Conservation (phyloP, 2,888 invertebrate genomes). For the Vandiemenella viatica region DNA sequence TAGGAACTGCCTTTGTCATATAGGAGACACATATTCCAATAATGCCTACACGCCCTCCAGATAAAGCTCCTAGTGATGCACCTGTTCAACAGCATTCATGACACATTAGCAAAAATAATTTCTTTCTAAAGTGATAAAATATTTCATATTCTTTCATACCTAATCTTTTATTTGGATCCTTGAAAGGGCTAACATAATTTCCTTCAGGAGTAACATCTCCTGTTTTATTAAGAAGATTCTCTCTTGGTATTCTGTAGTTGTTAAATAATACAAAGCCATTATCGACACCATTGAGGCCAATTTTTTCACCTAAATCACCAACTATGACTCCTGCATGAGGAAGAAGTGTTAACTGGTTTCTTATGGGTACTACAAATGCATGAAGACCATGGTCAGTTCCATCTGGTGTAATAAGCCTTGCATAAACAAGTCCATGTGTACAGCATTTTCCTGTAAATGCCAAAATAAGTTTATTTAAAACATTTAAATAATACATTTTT, state of each 20-base stretch:
- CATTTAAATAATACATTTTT: no score
- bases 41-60: constrained; percentile 67
- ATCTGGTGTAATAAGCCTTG: constrained; percentile 36
- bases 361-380: constrained; percentile 36
- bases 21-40: constrained; percentile 36
- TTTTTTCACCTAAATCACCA: constrained; percentile 40
- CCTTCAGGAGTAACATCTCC: constrained; percentile 82
- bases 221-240: constrained; percentile 69
- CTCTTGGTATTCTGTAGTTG: constrained; percentile 72
- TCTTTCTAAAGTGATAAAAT: constrained; percentile 9
- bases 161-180: constrained; percentile 71
- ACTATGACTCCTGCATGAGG: constrained; percentile 34
- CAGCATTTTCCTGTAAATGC: constrained; percentile 26
- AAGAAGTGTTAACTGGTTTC: constrained; percentile 25
- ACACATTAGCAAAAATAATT: not conserved
- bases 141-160: constrained; percentile 29
- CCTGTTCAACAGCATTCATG: constrained; percentile 25
- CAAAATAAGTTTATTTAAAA: no score
- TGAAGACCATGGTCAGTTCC: constrained; percentile 36
- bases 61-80: constrained; percentile 71
- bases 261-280: constrained; percentile 48
- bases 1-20: constrained; percentile 54
- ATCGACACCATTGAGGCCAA: constrained; percentile 38
- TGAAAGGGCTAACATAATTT: constrained; percentile 75
- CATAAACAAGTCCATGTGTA: constrained; percentile 38